Percentiles rank a stretch among this genome's conserved stretches.
These are phyloP conservation scores for Ornithoptera alexandrae DNA, from an alignment of 2,888 invertebrate species.

Conservation along the genomic window DNA sequence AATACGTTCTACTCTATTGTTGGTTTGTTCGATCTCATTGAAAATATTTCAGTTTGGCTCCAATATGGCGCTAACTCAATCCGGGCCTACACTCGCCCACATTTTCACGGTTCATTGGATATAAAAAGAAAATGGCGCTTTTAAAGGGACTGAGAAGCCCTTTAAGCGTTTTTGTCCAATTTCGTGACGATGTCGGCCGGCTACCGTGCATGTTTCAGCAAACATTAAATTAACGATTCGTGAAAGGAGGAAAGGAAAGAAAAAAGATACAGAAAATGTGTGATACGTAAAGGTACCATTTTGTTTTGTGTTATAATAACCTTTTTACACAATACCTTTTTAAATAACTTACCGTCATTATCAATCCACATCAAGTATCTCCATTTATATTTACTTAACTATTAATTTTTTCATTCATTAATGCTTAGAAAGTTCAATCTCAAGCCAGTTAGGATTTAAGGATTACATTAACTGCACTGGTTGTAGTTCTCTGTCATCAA, in stretches of 20 bases:
- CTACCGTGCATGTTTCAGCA: conserved; percentile 55
- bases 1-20: conserved; percentile 16
- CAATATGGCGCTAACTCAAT: conserved; percentile 51
- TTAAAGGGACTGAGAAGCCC: conserved; percentile 59
- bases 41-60: conserved; percentile 46
- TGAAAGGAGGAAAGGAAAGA: conserved; percentile 43
- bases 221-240: conserved; percentile 54
- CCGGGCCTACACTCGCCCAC: conserved; percentile 53
- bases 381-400: too few species aligned
- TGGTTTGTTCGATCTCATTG: conserved; percentile 41
- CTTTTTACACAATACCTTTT: too few species aligned
- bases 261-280: conserved; percentile 28
- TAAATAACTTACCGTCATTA: neutral
- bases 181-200: conserved; percentile 47
- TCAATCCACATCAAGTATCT: too few species aligned
- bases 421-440: too few species aligned
- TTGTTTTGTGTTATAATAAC: neutral
- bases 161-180: conserved; percentile 59
- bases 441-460: too few species aligned
- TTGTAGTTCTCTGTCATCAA: too few species aligned
- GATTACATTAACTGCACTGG: too few species aligned
- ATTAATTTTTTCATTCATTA: too few species aligned
- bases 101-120: conserved; percentile 65
- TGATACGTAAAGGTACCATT: neutral
- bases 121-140: conserved; percentile 66